Evolutionary conservation across 1,140 invertebrate species (phyloP), one percentile per base, ranked within the genome.

Genomic region (Drosophila bocqueti): DNA sequence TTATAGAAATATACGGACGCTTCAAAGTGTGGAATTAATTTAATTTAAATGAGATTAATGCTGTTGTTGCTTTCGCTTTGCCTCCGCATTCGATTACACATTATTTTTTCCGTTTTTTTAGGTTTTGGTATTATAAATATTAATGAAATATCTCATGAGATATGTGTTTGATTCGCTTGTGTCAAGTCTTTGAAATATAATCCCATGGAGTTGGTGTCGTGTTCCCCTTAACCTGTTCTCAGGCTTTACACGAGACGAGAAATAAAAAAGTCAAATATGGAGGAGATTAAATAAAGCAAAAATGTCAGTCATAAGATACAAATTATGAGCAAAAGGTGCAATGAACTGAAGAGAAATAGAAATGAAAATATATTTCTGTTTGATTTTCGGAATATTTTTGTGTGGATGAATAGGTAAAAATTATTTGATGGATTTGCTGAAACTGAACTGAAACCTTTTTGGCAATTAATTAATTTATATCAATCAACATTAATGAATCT

Each of bases 11-110:
- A 64, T 26, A 67, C 50, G n/a, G 31, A 69, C 36, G 36, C 46
- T 52, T 45, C 61, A 58, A 49, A 72, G 50, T 59, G 52, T 67
- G 63, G 47, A 69, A 69, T 69, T 54, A 38, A 67, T 54, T 54
- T 69, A 65, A 69, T 69, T 69, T 69, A 54, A 71, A 71, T 68
- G 47, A 67, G 67, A 67, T 57, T 71, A 71, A 71, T 55, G 46
- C 24, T 54, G 24, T 34, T 58, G 42, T 11, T 16, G 52, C 34
- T 24, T 38, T 73, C 31, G n/a, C n/a, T 29, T 45, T 72, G 45
- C 29, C 66, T 71, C 50, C 50, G 66, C 66, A 72, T 73, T 55
- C 46, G 69, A 60, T 73, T 73, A 73, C 69, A 73, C 31, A 60
- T 49, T 42, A 24, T 38, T 55, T 36, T 54, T 50, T 59, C 34